phyloP scores from a whole-genome alignment of 2,113 vertebrate species.

The Thomomys bottae region DNA sequence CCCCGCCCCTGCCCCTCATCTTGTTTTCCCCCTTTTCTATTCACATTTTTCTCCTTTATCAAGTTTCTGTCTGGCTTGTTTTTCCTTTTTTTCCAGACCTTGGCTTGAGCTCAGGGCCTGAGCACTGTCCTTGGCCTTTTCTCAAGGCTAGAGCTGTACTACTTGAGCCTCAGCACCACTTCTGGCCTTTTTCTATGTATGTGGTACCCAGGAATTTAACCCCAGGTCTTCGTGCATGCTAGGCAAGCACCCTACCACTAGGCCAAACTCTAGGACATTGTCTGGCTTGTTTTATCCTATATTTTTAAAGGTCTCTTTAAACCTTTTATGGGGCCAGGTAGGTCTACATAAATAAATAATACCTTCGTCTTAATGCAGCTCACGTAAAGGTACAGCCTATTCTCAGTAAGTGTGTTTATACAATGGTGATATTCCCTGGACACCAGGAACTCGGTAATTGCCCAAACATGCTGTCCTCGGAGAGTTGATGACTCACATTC shows the following conservation, averaged over 20 bases:
- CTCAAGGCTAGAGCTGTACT: too few species aligned
- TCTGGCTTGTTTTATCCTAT: conserved; percentile 12
- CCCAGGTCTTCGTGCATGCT: too few species aligned
- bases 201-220: too few species aligned
- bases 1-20: too few species aligned
- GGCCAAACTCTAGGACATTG: too few species aligned
- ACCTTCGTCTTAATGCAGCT: not conserved
- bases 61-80: conserved; percentile 32
- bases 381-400: not conserved
- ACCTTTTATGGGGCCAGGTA: not conserved
- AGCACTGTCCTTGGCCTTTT: too few species aligned
- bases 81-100: too few species aligned
- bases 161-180: too few species aligned
- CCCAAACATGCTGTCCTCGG: not conserved
- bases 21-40: too few species aligned
- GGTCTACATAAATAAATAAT: conserved; percentile 39
- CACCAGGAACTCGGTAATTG: conserved; percentile 33
- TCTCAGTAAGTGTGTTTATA: not conserved
- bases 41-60: not conserved
- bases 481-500: conserved; percentile 38
- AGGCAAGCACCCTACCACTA: too few species aligned
- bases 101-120: too few species aligned
- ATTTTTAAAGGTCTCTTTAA: conserved; percentile 45
- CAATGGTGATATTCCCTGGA: not conserved
- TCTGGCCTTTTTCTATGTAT: too few species aligned